A percentile compares a stretch with the other conserved stretches of the same genome.
phyloP scores from a whole-genome alignment of 2,888 invertebrate species.

The Melipona beecheii region DNA sequence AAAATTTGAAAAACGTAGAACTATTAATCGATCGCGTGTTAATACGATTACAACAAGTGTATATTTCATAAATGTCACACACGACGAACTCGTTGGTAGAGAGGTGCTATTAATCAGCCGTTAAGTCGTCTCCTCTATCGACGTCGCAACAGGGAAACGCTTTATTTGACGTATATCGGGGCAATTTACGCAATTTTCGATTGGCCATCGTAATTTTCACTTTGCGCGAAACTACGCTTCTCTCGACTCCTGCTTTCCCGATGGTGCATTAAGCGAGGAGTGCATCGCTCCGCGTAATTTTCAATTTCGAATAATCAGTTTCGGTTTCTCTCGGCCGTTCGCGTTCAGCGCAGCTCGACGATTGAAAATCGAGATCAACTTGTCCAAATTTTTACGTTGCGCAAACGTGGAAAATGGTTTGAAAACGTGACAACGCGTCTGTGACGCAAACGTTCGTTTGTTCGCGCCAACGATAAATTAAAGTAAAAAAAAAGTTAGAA shows the following conservation, averaged over 20 bases:
- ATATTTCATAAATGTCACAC: neutral
- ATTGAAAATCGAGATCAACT: neutral
- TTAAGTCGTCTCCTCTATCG: neutral
- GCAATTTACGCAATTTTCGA: neutral
- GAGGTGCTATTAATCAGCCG: too few relatives aligned
- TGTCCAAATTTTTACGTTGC: neutral
- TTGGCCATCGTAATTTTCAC: constrained; percentile 11
- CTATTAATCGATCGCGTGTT: too few relatives aligned
- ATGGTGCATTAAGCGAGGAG: neutral
- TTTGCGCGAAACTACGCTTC: neutral
- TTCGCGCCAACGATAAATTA: too few relatives aligned
- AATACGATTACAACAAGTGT: neutral
- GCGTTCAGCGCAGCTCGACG: neutral
- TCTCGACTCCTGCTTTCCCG: constrained; percentile 2
- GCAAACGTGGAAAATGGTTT: neutral
- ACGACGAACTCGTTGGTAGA: neutral
- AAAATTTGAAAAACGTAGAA: too few relatives aligned
- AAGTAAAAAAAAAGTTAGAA: too few relatives aligned
- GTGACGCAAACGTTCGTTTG: too few relatives aligned
- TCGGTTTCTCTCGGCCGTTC: neutral
- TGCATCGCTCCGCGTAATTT: constrained; percentile 7
- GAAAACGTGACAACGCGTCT: too few relatives aligned
- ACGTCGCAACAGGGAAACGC: neutral
- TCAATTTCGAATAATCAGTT: constrained; percentile 12
- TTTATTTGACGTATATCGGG: neutral